Percentiles rank a stretch among this genome's conserved stretches.
Evolutionary conservation across 1,140 invertebrate genomes (phyloP).

Genomic region (Agraylea sexmaculata): DNA sequence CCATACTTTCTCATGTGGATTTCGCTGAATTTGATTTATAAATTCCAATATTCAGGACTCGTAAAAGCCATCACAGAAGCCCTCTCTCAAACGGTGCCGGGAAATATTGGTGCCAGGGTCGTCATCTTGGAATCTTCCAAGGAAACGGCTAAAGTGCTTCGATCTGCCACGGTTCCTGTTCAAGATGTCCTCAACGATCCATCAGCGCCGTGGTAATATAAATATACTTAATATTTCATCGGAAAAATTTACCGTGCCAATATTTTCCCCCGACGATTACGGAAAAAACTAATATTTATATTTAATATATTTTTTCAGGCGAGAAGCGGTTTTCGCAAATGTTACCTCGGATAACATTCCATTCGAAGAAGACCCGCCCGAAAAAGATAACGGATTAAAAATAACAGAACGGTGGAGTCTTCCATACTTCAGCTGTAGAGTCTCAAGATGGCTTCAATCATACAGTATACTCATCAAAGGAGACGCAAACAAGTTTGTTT

Average conservation of each 20-base stretch:
- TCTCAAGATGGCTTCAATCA: slow-evolving; percentile 60
- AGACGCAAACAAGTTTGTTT: slow-evolving; percentile 39
- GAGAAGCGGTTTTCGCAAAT: neutral
- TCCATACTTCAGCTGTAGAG: slow-evolving; percentile 65
- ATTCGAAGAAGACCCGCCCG: slow-evolving; percentile 28
- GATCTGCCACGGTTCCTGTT: slow-evolving; percentile 21
- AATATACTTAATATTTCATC: slow-evolving; percentile 9
- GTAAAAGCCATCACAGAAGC: too few species aligned
- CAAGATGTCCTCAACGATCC: slow-evolving; percentile 30
- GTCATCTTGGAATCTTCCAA: too few species aligned
- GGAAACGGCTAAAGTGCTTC: neutral
- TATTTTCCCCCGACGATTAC: neutral
- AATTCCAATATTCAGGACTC: too few species aligned
- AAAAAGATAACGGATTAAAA: slow-evolving; percentile 29
- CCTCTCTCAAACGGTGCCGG: too few species aligned
- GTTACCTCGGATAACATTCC: slow-evolving; percentile 36
- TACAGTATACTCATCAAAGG: slow-evolving; percentile 59
- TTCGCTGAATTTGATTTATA: too few species aligned
- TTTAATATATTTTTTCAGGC: slow-evolving; percentile 1
- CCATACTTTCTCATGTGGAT: too few species aligned
- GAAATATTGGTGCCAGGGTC: too few species aligned
- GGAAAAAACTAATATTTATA: slow-evolving; percentile 8
- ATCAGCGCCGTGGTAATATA: slow-evolving; percentile 33
- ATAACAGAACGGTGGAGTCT: slow-evolving; percentile 69
- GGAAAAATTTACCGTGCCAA: neutral